These are phyloP conservation scores for Lynx canadensis DNA, from an alignment of 2,113 vertebrate species.

Conservation along the genomic window DNA sequence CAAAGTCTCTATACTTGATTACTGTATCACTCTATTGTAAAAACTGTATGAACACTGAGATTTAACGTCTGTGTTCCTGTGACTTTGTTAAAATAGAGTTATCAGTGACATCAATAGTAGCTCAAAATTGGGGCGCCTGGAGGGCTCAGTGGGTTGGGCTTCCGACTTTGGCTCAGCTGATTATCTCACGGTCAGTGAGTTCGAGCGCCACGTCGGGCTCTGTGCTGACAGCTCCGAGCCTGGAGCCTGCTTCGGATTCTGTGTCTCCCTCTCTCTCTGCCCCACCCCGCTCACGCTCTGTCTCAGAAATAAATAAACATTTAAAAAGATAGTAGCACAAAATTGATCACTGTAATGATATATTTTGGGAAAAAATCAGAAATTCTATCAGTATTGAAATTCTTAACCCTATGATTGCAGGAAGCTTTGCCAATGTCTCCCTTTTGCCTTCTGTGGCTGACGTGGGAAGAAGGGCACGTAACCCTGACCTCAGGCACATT, in stretches of 20 bases:
- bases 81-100: neutral
- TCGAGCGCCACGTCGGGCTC: too few relatives aligned
- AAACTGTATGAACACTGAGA: neutral
- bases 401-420: rapidly evolving
- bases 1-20: neutral
- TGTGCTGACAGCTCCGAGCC: too few relatives aligned
- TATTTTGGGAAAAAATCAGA: neutral
- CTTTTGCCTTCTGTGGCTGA: rapidly evolving
- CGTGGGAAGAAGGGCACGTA: rapidly evolving
- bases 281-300: too few relatives aligned
- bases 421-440: neutral
- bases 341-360: neutral
- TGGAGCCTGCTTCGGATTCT: too few relatives aligned
- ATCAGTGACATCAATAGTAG: neutral
- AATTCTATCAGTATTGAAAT: neutral
- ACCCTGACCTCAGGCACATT: too few relatives aligned
- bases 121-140: neutral
- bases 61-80: neutral
- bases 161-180: too few relatives aligned
- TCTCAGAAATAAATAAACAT: too few relatives aligned
- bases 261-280: too few relatives aligned
- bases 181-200: too few relatives aligned
- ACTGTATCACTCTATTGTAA: neutral
- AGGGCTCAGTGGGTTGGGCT: too few relatives aligned
- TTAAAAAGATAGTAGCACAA: too few relatives aligned